A percentile compares a stretch with the other conserved stretches of the same genome.
Conservation (phyloP, 2,113 vertebrate species). For the Rattus norvegicus region GRCr8 NC_086039.1:56561001-56561500, state of each 20-base stretch:
- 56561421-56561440: too few species aligned
- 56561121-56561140: neutral
- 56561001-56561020: neutral
- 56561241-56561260: conserved; percentile 17
- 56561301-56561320: too few species aligned
- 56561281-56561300: too few species aligned
- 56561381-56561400: too few species aligned
- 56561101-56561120: neutral
- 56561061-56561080: neutral
- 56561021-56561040: neutral
- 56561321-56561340: too few species aligned
- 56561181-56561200: neutral
- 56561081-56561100: neutral
- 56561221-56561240: neutral
- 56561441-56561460: too few species aligned
- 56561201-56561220: neutral
- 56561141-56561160: neutral
- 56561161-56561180: conserved; percentile 2
- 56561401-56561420: too few species aligned
- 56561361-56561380: too few species aligned
- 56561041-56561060: neutral
- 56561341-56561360: too few species aligned
- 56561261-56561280: too few species aligned
- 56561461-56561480: too few species aligned
- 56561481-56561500: too few species aligned